A percentile compares a stretch with the other conserved stretches of the same genome.
Conservation (phyloP, 2,797 vertebrate genomes). For the Gila robusta region DNA sequence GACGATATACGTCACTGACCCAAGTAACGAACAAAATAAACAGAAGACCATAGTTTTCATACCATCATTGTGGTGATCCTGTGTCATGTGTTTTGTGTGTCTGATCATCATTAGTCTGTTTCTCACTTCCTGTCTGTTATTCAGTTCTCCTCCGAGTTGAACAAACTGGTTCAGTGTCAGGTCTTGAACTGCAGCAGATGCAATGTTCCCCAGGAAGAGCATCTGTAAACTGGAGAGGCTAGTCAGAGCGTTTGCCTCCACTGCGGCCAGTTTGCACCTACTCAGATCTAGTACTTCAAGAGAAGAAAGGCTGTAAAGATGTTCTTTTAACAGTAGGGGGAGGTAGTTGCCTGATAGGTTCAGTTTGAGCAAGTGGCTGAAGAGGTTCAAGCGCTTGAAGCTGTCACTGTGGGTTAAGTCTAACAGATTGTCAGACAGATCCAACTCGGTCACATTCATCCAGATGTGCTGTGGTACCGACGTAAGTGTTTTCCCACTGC, state of each 20-base stretch:
- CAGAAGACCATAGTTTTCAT: slow-evolving; percentile 9
- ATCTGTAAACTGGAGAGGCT: slow-evolving; percentile 69
- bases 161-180: slow-evolving; percentile 64
- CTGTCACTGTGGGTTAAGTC: slow-evolving; percentile 69
- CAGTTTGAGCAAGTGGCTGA: slow-evolving; percentile 67
- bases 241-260: slow-evolving; percentile 64
- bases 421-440: slow-evolving; percentile 75
- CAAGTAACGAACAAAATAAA: neutral
- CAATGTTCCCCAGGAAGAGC: slow-evolving; percentile 72
- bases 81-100: neutral
- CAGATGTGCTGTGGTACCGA: slow-evolving; percentile 69
- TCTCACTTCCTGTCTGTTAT: slow-evolving; percentile 33
- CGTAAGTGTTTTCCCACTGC: slow-evolving; percentile 70
- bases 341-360: slow-evolving; percentile 79
- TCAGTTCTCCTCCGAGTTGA: slow-evolving; percentile 68
- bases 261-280: slow-evolving; percentile 67
- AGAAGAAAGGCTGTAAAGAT: slow-evolving; percentile 70
- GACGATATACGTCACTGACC: neutral
- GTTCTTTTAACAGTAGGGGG: slow-evolving; percentile 74
- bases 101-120: neutral
- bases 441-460: slow-evolving; percentile 71
- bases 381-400: slow-evolving; percentile 71
- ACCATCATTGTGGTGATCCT: slow-evolving; percentile 42
- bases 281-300: slow-evolving; percentile 75
- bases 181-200: slow-evolving; percentile 38